Percentiles rank a stretch among this genome's conserved stretches.
phyloP scores from a whole-genome alignment of 2,888 invertebrate species.

The Hetaerina titia region DNA sequence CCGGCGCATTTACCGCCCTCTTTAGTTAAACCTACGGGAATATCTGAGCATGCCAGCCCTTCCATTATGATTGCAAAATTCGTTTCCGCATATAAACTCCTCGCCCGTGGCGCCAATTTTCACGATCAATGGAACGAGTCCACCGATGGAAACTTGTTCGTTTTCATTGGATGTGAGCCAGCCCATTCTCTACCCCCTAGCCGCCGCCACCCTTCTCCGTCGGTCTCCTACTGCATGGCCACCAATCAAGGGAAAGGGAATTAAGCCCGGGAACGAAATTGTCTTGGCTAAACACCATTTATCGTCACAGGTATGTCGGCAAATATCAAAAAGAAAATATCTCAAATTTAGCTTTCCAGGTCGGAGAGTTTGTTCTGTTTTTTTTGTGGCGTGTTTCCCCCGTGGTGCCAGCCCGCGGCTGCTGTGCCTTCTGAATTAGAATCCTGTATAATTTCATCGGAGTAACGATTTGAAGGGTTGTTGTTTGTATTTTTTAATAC shows the following conservation, averaged over 20 bases:
- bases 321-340: not conserved
- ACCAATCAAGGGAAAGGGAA: not conserved
- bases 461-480: not conserved
- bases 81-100: not conserved
- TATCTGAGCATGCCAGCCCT: not conserved
- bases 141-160: not conserved
- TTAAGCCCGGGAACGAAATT: not conserved
- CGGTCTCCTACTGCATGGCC: not conserved
- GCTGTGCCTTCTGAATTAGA: not conserved
- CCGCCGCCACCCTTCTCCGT: not conserved
- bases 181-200: not conserved
- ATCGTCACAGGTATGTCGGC: not conserved
- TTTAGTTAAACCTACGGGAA: not conserved
- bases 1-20: not conserved
- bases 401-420: not conserved
- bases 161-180: not conserved
- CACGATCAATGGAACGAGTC: not conserved
- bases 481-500: not conserved
- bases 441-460: not conserved
- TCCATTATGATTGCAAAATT: not conserved
- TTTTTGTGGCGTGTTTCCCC: not conserved
- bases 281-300: not conserved
- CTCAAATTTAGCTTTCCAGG: not conserved
- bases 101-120: not conserved
- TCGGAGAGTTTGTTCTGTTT: not conserved